These are phyloP conservation scores for Bufo bufo DNA, from an alignment of 2,113 vertebrate species.

Conservation along the genomic window DNA sequence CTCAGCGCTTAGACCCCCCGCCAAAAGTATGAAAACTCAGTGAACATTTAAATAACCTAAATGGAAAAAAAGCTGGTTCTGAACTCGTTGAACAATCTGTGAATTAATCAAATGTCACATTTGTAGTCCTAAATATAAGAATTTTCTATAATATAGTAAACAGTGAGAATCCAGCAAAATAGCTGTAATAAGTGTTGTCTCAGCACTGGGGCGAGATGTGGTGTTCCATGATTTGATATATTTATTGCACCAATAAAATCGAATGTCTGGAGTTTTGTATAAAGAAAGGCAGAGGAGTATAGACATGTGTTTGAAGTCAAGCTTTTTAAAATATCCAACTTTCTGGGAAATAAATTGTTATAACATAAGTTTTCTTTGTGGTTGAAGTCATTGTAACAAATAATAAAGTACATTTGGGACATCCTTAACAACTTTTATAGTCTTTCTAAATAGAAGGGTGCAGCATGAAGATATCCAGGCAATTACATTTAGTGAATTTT, in stretches of 20 bases:
- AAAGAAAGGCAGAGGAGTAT: not conserved
- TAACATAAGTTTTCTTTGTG: conserved; percentile 7
- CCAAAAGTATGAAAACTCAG: too few relatives aligned
- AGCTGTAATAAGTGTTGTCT: not conserved
- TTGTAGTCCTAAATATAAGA: not conserved
- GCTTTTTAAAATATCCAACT: conserved; percentile 19
- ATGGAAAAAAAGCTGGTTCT: too few relatives aligned
- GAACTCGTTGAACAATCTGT: not conserved
- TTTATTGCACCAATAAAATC: conserved; percentile 32
- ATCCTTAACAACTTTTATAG: conserved; percentile 34
- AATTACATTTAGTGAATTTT: not conserved
- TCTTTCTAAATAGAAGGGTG: conserved; percentile 11
- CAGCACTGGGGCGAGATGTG: not conserved
- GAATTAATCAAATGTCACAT: not conserved
- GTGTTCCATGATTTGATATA: conserved; percentile 32
- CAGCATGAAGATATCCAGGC: not conserved
- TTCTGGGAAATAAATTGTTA: conserved; percentile 29
- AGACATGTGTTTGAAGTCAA: conserved; percentile 13
- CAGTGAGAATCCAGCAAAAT: not conserved
- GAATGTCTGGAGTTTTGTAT: not conserved
- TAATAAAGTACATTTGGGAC: not conserved
- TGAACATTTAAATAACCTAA: too few relatives aligned
- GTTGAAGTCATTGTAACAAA: conserved; percentile 9
- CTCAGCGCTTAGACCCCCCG: too few relatives aligned
- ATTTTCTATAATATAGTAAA: not conserved